A percentile compares a stretch with the other conserved stretches of the same genome.
These are phyloP conservation scores for Cosmia pyralina DNA, from an alignment of 2,888 invertebrate genomes.

Conservation along the genomic window DNA sequence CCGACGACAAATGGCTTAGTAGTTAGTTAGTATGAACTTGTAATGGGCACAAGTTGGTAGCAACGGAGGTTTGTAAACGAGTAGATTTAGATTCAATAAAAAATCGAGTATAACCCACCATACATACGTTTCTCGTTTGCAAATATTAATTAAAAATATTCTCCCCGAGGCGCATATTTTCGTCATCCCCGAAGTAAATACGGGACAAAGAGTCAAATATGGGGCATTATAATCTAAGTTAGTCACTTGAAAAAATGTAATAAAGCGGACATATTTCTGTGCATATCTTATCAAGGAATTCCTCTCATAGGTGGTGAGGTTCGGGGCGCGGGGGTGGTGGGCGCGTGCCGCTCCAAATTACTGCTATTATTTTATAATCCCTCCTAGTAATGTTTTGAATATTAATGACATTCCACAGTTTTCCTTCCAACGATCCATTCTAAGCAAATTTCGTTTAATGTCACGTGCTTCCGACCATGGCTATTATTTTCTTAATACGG, in stretches of 20 bases:
- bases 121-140: neutral
- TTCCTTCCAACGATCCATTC: slow-evolving; percentile 82
- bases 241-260: slow-evolving; percentile 86
- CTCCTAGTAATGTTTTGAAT: slow-evolving; percentile 89
- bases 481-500: slow-evolving; percentile 37
- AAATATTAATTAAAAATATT: slow-evolving; percentile 27
- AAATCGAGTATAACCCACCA: slow-evolving; percentile 1
- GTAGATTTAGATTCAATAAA: neutral
- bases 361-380: slow-evolving; percentile 90
- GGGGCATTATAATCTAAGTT: slow-evolving; percentile 71
- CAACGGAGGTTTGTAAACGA: neutral
- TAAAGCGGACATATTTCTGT: slow-evolving; percentile 88
- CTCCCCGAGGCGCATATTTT: slow-evolving; percentile 20
- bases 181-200: slow-evolving; percentile 26
- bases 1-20: slow-evolving; percentile 45
- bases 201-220: slow-evolving; percentile 68
- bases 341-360: slow-evolving; percentile 87
- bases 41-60: slow-evolving; percentile 14
- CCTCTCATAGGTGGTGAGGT: slow-evolving; percentile 74
- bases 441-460: slow-evolving; percentile 82
- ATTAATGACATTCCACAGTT: slow-evolving; percentile 89
- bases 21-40: slow-evolving; percentile 15
- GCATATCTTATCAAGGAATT: slow-evolving; percentile 89
- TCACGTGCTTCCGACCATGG: slow-evolving; percentile 74
- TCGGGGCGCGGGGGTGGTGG: slow-evolving; percentile 66